A percentile compares a stretch with the other conserved stretches of the same genome.
These are phyloP conservation scores for Nanger granti DNA, from an alignment of 2,113 vertebrate genomes.

Conservation along the genomic window DNA sequence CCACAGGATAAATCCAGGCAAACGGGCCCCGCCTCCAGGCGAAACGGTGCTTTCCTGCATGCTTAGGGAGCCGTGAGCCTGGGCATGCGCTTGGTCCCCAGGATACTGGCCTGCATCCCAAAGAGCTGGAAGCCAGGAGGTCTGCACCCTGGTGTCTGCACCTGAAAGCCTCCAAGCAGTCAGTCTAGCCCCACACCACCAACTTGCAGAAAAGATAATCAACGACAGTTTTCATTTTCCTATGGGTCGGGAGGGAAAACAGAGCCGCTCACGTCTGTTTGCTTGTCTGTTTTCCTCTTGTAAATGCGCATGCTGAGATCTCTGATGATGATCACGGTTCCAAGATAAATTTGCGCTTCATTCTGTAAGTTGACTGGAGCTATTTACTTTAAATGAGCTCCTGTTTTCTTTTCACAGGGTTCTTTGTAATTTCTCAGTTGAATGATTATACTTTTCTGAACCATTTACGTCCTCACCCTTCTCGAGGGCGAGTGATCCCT, in stretches of 20 bases:
- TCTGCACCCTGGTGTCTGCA: not conserved
- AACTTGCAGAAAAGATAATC: not conserved
- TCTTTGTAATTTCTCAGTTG: not conserved
- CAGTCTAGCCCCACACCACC: not conserved
- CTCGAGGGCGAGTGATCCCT: not conserved
- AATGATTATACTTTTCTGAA: not conserved
- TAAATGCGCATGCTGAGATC: not conserved
- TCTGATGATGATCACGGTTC: not conserved
- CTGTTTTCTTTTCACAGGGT: not conserved
- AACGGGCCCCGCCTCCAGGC: not conserved
- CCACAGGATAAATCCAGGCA: not conserved
- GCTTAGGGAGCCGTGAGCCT: not conserved
- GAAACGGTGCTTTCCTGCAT: fast-evolving
- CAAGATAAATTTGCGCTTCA: not conserved
- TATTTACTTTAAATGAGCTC: not conserved
- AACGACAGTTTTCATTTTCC: not conserved
- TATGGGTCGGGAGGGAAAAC: not conserved
- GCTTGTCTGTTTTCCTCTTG: not conserved
- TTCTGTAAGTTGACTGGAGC: not conserved
- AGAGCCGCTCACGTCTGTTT: not conserved
- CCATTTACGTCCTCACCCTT: not conserved
- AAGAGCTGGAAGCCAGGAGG: no score
- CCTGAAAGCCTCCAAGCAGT: not conserved
- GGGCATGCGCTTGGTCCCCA: no score
- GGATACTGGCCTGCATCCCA: no score